Evolutionary conservation across 2,113 vertebrate genomes (phyloP), one percentile per base, ranked within the genome.

Genomic region (Pseudorectes ferrugineus): DNA sequence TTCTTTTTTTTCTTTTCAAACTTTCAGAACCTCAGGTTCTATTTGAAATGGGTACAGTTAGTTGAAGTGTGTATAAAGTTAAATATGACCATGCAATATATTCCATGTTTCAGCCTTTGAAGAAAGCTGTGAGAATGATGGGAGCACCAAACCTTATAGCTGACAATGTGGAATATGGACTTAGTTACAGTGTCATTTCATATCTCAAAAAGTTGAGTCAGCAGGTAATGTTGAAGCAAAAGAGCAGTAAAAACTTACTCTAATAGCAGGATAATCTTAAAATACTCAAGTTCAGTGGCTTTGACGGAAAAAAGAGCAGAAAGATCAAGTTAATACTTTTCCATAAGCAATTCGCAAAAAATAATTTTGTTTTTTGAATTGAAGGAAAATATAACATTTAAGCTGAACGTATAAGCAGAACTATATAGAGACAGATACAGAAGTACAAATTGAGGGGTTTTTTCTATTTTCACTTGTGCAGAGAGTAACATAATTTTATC

Each of bases 171-270:
- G 99, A 99, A 94, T 99, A 99, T 83, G 99, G 99, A 57, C 98
- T 99, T 96, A 99, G 99, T 97, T 99, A 99, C 98, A 99, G 99
- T 85, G 99, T 99, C 83, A 99, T 99, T 95, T 99, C 99, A 91
- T 99, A 99, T 98, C 98, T 99, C 97, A 99, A 99, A 97, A 99
- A 99, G 93, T 98, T 99, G 97, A 99, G 99, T 97, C 99, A 99
- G 82, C 99, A 99, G 99, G 99, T 99, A 98, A 97, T 91, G 84
- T 94, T 91, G 72, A 93, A 93, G 94, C 38, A 93, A 89, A 82
- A 91, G 73, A 96, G 63, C 87, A 95, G 77, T 96, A 63, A 92
- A 87, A 96, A 35, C 40, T 72, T 91, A 65, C 28, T 88, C 57
- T 92, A 68, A 82, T 86, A 68, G 49, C 61, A 95, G 74, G 49